phyloP scores from a whole-genome alignment of 2,113 vertebrate species.

The Epinephelus cyanopodus region DNA sequence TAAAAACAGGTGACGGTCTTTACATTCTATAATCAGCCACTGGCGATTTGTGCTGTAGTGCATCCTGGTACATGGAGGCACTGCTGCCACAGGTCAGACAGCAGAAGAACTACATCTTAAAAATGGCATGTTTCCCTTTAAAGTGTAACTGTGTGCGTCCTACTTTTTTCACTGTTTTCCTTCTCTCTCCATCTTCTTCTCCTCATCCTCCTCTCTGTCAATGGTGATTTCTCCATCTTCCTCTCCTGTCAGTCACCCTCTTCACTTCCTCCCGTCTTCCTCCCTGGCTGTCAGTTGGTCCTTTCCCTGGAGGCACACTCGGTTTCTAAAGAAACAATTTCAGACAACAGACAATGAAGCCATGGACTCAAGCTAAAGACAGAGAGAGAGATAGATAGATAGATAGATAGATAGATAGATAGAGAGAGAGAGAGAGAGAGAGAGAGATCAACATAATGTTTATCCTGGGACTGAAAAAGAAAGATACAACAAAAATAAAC shows the following conservation, averaged over 20 bases:
- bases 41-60: no score
- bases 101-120: no score
- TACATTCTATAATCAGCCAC: no score
- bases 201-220: conserved; percentile 16
- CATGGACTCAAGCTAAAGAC: conserved; percentile 27
- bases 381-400: no score
- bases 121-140: no score
- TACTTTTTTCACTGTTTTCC: conserved; percentile 10
- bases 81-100: no score
- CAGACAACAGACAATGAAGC: conserved; percentile 51
- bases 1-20: no score
- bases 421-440: neutral
- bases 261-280: conserved; percentile 29
- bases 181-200: conserved; percentile 13
- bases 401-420: neutral
- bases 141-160: neutral
- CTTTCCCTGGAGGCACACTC: conserved; percentile 40
- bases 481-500: neutral
- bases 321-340: conserved; percentile 49
- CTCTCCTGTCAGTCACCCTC: conserved; percentile 38
- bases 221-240: conserved; percentile 36
- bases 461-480: conserved; percentile 21
- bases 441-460: conserved; percentile 16
- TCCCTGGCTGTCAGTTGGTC: conserved; percentile 51
- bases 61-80: no score